Evolutionary conservation across 2,797 vertebrate species (phyloP), one percentile per base, ranked within the genome.

Genomic region (Antennarius maculatus): DNA sequence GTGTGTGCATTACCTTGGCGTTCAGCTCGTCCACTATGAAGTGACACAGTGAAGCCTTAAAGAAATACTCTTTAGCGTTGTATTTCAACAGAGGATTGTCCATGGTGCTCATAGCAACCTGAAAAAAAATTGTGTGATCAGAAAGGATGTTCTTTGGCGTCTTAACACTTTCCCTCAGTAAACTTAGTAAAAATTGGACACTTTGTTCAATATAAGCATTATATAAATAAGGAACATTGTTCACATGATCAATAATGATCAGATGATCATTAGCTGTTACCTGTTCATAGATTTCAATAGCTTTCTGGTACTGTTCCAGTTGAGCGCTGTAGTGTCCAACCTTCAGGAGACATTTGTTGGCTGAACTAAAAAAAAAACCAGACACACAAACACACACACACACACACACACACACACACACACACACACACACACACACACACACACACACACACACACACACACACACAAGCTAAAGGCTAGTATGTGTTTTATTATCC

Each of bases 331-430:
- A 97, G 5, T 96, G 94, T 1, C 96, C 96, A 11, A 98, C 96
- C 88, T 98, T 98, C 90, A 98, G 92, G 27, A 98, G 91, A 89
- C 96, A 97, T 88, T 98, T 98, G 90, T 98, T 97, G 72, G 96
- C 96, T 28, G 91, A 93, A 81, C 88, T 90, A 60, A 77, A 79
- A 57, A 39, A 23, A 34, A 34, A 34, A 2, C 5, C 31, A 34
- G 2, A 34, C 31, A 71, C 41, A 69, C 55, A 69, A 6, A 72
- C 7, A 74, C 23, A 76, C 1, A 61, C 27, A 61, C 2, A 13
- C 4, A 15, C 7, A 74, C 23, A 76, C 1, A 61, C 27, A 61
- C 2, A 13, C 4, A 15, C 7, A 74, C 23, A 76, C 1, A 61
- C 27, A 61, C 2, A 13, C 4, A 15, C 7, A 74, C 23, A 76